These are phyloP conservation scores for Myopa testacea DNA, from an alignment of 2,888 invertebrate species.

Conservation along the genomic window DNA sequence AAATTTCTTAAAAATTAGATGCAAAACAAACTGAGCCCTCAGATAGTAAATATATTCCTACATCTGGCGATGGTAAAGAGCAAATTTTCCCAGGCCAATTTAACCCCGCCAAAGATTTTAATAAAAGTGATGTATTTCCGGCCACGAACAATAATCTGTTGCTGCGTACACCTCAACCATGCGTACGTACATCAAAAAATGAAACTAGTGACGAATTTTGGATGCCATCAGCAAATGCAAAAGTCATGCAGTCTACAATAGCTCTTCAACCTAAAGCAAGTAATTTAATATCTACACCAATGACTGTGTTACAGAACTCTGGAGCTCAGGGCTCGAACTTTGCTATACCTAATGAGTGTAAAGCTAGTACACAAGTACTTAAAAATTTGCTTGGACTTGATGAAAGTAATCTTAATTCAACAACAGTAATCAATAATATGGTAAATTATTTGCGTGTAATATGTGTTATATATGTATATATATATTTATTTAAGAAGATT, in stretches of 20 bases:
- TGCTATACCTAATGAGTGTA: conserved; percentile 34
- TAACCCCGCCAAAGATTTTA: neutral
- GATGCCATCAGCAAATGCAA: conserved; percentile 49
- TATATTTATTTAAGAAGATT: too few relatives aligned
- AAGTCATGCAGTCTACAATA: conserved; percentile 40
- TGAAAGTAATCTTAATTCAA: conserved; percentile 1
- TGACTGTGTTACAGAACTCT: neutral
- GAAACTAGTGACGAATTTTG: conserved; percentile 47
- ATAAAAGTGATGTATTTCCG: neutral
- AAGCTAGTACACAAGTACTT: conserved; percentile 52
- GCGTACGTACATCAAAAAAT: neutral
- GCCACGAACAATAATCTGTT: too few relatives aligned
- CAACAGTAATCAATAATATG: conserved; percentile 9
- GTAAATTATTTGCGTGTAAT: conserved; percentile 17
- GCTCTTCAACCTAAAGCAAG: neutral
- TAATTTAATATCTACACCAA: conserved; percentile 13
- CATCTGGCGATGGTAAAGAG: neutral
- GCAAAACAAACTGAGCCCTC: conserved; percentile 4
- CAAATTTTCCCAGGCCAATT: neutral
- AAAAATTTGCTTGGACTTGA: conserved; percentile 53
- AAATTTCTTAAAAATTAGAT: conserved; percentile 10
- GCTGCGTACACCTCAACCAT: neutral
- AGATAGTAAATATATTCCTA: conserved; percentile 1
- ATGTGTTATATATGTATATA: too few relatives aligned
- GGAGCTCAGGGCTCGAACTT: conserved; percentile 13